Percentiles rank a stretch among this genome's conserved stretches.
phyloP scores from a whole-genome alignment of 1,140 invertebrate genomes.

The Tetramorium alpestre region DNA sequence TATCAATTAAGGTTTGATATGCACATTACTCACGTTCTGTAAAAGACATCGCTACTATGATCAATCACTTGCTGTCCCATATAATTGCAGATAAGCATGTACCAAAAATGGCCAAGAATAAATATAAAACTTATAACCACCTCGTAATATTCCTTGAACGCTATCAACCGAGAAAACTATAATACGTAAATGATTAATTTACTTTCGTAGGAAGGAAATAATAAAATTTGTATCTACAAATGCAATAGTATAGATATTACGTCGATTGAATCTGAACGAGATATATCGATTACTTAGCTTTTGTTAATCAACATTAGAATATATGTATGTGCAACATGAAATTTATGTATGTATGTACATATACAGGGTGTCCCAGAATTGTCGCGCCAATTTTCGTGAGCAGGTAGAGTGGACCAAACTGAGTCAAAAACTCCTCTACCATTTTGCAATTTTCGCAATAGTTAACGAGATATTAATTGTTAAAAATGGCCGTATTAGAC shows the following conservation, averaged over 20 bases:
- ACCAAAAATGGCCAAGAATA: neutral
- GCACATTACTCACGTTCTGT: constrained; percentile 29
- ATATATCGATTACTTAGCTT: neutral
- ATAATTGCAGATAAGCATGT: constrained; percentile 31
- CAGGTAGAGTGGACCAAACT: no score
- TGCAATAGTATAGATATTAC: no score
- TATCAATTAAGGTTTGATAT: neutral
- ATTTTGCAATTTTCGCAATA: no score
- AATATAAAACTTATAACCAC: neutral
- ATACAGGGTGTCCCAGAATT: no score
- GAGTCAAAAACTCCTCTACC: no score
- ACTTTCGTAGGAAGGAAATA: no score
- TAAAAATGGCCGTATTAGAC: no score
- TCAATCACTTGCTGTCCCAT: constrained; percentile 17
- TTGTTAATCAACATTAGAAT: no score
- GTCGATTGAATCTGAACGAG: neutral
- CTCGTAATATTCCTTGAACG: neutral
- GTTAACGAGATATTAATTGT: no score
- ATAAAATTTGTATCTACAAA: no score
- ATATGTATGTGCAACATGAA: no score
- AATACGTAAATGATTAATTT: neutral
- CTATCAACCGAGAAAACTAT: constrained; percentile 24
- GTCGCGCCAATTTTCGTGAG: no score
- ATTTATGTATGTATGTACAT: neutral
- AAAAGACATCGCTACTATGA: constrained; percentile 38